Conservation (phyloP, 2,888 invertebrate species). For the Itoplectis maculator region DNA sequence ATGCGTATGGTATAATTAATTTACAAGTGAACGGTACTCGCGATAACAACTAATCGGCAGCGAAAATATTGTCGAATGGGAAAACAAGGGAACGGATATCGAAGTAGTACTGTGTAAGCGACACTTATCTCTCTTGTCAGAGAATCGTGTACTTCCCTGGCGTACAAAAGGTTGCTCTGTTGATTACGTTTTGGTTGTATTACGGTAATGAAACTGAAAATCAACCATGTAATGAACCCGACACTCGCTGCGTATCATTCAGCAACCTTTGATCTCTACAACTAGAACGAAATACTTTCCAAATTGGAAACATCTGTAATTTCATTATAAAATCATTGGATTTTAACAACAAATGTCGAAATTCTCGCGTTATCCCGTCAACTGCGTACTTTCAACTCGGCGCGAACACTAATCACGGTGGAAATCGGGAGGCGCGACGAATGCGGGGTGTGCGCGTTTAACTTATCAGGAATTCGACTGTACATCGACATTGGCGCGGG, state of each 20-base stretch:
- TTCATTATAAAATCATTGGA: neutral
- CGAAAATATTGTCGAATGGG: slow-evolving; percentile 14
- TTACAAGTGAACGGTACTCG: slow-evolving; percentile 33
- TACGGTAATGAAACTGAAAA: too few species aligned
- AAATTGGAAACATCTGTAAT: neutral
- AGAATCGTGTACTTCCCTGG: slow-evolving; percentile 22
- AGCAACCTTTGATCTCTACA: too few species aligned
- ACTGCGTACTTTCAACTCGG: neutral
- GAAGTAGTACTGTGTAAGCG: neutral
- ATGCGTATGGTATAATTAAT: slow-evolving; percentile 52
- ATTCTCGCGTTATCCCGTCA: too few species aligned
- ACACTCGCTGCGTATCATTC: too few species aligned
- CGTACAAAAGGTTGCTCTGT: too few species aligned
- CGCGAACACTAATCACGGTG: neutral
- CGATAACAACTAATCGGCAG: slow-evolving; percentile 7
- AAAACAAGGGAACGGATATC: neutral
- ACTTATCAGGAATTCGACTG: slow-evolving; percentile 24
- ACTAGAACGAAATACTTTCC: neutral
- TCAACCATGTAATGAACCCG: too few species aligned
- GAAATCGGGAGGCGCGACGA: neutral
- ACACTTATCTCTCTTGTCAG: slow-evolving; percentile 31
- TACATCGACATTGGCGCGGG: slow-evolving; percentile 7
- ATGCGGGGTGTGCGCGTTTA: neutral
- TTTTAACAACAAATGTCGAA: too few species aligned
- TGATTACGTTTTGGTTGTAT: too few species aligned